Evolutionary conservation across 2,113 vertebrate genomes (phyloP).

Genomic region (Microtus richardsoni): DNA sequence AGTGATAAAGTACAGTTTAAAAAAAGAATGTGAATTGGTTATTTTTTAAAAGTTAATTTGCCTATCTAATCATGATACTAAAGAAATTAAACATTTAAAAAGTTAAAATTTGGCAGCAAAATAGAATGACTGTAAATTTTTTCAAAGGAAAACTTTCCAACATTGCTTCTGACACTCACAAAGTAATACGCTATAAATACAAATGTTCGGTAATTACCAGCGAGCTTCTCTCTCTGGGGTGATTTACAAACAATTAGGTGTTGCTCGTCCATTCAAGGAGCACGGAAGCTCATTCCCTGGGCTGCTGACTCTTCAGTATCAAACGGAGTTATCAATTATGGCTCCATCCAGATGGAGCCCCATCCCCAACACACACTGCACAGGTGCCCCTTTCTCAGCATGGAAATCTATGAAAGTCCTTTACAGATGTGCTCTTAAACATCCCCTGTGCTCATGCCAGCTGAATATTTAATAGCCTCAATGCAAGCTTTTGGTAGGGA

Average conservation of each 20-base stretch:
- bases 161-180: constrained; percentile 29
- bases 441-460: neutral
- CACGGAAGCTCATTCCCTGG: neutral
- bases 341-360: neutral
- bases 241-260: constrained; percentile 46
- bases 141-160: constrained; percentile 26
- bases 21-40: constrained; percentile 12
- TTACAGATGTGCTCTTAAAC: neutral
- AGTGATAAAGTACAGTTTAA: neutral
- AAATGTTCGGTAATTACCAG: constrained; percentile 25
- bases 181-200: constrained; percentile 42
- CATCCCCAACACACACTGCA: fast-evolving
- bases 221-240: constrained; percentile 36
- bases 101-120: constrained; percentile 38
- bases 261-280: constrained; percentile 58
- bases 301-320: constrained; percentile 49
- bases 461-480: neutral
- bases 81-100: constrained; percentile 37
- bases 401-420: neutral
- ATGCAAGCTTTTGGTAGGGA: constrained; percentile 10
- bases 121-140: neutral
- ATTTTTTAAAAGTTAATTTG: constrained; percentile 36
- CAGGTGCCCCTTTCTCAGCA: neutral
- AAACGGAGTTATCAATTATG: constrained; percentile 54
- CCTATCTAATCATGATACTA: neutral